Evolutionary conservation across 2,888 invertebrate genomes (phyloP).

Genomic region (Eupithecia pulchellata): DNA sequence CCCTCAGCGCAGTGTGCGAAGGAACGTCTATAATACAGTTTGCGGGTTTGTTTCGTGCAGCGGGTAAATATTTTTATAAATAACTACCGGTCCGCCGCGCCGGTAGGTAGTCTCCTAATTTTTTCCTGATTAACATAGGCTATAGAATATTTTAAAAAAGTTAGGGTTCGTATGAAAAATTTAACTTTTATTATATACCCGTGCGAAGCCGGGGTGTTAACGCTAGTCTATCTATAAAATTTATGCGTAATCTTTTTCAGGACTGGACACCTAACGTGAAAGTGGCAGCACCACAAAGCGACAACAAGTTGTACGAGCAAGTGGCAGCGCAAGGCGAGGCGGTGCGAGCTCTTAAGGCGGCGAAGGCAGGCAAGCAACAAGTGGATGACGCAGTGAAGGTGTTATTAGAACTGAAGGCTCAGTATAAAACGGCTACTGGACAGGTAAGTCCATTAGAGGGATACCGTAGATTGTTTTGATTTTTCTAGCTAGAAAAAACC

Average conservation of each 20-base stretch:
- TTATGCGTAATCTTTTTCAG: background rate
- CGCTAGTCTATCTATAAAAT: too few species aligned
- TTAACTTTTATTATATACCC: too few species aligned
- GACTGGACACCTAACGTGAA: slow-evolving; percentile 6
- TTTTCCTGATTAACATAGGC: too few species aligned
- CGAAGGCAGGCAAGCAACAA: slow-evolving; percentile 86
- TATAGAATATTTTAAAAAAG: too few species aligned
- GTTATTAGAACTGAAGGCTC: slow-evolving; percentile 88
- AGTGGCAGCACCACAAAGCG: background rate
- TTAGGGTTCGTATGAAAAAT: too few species aligned
- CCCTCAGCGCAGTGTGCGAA: too few species aligned
- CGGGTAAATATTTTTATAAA: too few species aligned
- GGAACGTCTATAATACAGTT: too few species aligned
- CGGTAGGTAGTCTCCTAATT: too few species aligned
- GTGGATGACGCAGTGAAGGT: slow-evolving; percentile 73
- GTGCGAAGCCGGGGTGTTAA: too few species aligned
- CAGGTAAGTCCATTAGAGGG: background rate
- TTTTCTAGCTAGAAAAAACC: background rate
- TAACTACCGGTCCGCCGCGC: too few species aligned
- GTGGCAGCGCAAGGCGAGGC: slow-evolving; percentile 83
- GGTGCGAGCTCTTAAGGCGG: slow-evolving; percentile 89
- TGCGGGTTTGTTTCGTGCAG: background rate
- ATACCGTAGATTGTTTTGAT: background rate
- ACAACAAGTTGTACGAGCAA: slow-evolving; percentile 14
- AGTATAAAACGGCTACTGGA: slow-evolving; percentile 86